Evolutionary conservation across 2,888 invertebrate genomes (phyloP), one percentile per base, ranked within the genome.

Genomic region (Rhagophthalmus giganteus): DNA sequence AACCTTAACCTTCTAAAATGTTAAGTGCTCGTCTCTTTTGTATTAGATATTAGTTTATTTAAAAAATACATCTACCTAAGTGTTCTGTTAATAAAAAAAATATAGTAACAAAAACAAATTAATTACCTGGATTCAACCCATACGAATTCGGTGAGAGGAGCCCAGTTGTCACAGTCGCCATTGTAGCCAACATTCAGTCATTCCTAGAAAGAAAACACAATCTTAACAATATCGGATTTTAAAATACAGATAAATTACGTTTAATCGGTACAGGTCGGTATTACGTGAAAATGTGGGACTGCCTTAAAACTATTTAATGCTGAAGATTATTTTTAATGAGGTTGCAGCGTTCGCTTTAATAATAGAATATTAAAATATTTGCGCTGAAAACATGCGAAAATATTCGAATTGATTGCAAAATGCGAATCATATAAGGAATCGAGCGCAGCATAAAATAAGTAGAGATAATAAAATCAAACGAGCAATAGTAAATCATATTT

Each of bases 161-260:
- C 59, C 74, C 75, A 59, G 74, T 70, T 51, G 74, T 74, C 59
- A 75, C 73, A 54, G 75, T 74, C 64, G 75, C 74, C 75, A 75
- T 75, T 57, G 69, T 66, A 51, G 68, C 66, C 71, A 73, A 67
- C 71, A 72, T 71, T 62, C 67, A 67, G 66, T 67, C 73, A 74
- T 72, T 67, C 71, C 75, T 75, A 71, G 45, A 68, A 67, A 48
- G 50, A 55, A 54, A 39, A 14, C 27, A 15, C 9, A n/a, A n/a
- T n/a, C n/a, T n/a, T n/a, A n/a, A n/a, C n/a, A 11, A 16, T 20
- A 25, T 25, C 14, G 11, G 25, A 24, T 9, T 24, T 25, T 11
- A 38, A 38, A 3, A 28, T 6, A n/a, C 5, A 2, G 10, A 34
- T 16, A 9, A 24, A 24, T 34, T 34, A 24, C 9, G 16, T 34